These are phyloP conservation scores for Aleiodes leptofemur DNA, from an alignment of 2,888 invertebrate genomes.

Conservation along the genomic window DNA sequence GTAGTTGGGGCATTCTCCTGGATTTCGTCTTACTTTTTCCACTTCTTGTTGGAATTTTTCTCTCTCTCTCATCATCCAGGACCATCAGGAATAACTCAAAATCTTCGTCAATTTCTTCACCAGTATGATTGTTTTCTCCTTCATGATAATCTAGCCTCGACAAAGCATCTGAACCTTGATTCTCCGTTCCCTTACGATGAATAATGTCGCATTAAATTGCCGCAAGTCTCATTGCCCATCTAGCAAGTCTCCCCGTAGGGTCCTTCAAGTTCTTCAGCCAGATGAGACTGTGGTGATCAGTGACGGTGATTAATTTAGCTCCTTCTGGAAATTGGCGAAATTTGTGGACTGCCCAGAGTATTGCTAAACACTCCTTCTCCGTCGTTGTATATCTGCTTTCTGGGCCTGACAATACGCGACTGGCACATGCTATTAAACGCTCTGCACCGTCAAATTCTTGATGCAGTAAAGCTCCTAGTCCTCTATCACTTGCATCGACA, in stretches of 20 bases:
- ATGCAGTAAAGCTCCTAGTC: constrained; percentile 45
- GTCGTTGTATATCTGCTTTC: constrained; percentile 52
- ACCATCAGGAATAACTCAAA: background rate
- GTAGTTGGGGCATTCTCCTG: constrained; percentile 48
- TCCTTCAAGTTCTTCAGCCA: constrained; percentile 58
- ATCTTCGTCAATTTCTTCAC: constrained; percentile 25
- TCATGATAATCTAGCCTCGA: background rate
- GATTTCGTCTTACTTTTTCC: background rate
- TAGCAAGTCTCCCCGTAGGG: constrained; percentile 54
- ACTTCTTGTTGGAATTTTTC: background rate
- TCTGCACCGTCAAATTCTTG: constrained; percentile 43
- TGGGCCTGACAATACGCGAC: constrained; percentile 38
- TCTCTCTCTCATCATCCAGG: background rate
- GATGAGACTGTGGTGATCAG: constrained; percentile 56
- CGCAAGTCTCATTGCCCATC: constrained; percentile 12
- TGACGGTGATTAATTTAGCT: constrained; percentile 57
- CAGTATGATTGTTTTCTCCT: background rate
- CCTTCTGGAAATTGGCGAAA: constrained; percentile 60
- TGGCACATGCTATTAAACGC: constrained; percentile 52
- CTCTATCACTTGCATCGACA: constrained; percentile 53
- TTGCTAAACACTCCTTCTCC: constrained; percentile 58
- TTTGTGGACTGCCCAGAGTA: constrained; percentile 55
- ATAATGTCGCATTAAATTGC: background rate
- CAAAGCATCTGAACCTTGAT: background rate
- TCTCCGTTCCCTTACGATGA: background rate